Conservation (phyloP, 2,113 vertebrate genomes). For the Centropus bengalensis region DNA sequence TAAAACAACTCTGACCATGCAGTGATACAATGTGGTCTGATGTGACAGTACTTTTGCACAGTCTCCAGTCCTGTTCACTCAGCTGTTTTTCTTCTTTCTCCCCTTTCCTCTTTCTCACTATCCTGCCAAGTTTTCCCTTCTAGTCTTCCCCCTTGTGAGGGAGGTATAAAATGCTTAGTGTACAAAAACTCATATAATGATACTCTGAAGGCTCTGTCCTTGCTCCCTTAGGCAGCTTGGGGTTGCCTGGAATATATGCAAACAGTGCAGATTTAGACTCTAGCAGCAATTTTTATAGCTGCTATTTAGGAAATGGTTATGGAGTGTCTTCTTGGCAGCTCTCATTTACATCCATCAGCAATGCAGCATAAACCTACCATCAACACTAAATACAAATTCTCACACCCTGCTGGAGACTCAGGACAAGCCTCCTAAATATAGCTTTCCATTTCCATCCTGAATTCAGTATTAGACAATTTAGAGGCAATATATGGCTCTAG, state of each 20-base stretch:
- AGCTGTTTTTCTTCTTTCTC: slow-evolving; percentile 13
- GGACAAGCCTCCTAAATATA: slow-evolving; percentile 46
- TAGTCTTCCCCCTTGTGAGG: neutral
- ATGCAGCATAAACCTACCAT: neutral
- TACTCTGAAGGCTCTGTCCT: neutral
- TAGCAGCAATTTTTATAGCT: slow-evolving; percentile 28
- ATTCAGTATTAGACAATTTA: slow-evolving; percentile 42
- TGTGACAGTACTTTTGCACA: accelerated
- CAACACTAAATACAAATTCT: slow-evolving; percentile 42
- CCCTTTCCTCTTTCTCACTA: slow-evolving; percentile 7
- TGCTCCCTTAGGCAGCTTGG: neutral
- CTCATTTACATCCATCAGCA: slow-evolving; percentile 39
- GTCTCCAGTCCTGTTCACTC: accelerated
- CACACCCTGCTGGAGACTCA: slow-evolving; percentile 30
- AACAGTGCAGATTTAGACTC: neutral
- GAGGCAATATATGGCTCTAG: slow-evolving; percentile 53
- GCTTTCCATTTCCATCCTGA: slow-evolving; percentile 58
- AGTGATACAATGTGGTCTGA: accelerated
- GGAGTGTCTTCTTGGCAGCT: slow-evolving; percentile 42
- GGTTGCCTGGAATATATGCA: slow-evolving; percentile 18
- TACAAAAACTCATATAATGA: slow-evolving; percentile 19
- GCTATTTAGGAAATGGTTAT: slow-evolving; percentile 50
- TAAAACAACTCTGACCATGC: neutral
- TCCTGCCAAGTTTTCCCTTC: neutral
- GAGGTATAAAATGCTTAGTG: slow-evolving; percentile 13